Base-by-base conservation (phyloP, 2,888 invertebrate genomes). In the Drosophila robusta region DNA sequence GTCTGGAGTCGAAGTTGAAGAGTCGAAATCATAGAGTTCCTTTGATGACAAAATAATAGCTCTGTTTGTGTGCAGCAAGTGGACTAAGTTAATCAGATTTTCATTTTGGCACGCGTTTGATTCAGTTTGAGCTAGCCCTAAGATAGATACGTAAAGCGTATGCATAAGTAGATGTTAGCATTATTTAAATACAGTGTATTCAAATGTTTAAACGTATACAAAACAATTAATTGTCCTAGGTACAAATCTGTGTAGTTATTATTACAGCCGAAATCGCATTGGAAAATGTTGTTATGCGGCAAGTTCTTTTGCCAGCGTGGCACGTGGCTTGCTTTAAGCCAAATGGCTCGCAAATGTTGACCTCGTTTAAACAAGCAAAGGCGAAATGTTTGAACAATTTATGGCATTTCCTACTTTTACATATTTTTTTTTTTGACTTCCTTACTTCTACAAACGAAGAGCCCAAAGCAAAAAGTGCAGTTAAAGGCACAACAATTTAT, bases 161-260 rank as follows among this genome's bases (percentile, higher is more conserved):
- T 29, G 29, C 9, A 3, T 63, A 69, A 69, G 39, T 44, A 41
- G n/a, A 22, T 46, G 64, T 52, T 72, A 71, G 39, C 38, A 58
- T 26, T 72, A 78, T 56, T 58, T 72, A 77, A 73, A 73, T 73
- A 77, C 73, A 73, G 46, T 74, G 73, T 74, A 74, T 74, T 74
- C 73, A 77, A 74, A 41, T 78, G 55, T 72, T 77, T 66, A 41
- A 46, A 22, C 34, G 16, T 32, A 57, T 14, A 42, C n/a, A 61
- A 22, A 22, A 24, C 16, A 55, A 38, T 58, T 57, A 32, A 51
- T 44, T 66, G 42, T 47, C 26, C 16, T 47, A 36, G 56, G 39
- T 47, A 56, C 56, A 36, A 38, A 36, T 69, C 29, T 49, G 58
- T 57, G 44, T 70, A 61, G 58, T 49, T 47, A 36, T 61, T 45